Evolutionary conservation across 2,888 invertebrate species (phyloP), one percentile per base, ranked within the genome.

Genomic region (Metopia argyrocephala): DNA sequence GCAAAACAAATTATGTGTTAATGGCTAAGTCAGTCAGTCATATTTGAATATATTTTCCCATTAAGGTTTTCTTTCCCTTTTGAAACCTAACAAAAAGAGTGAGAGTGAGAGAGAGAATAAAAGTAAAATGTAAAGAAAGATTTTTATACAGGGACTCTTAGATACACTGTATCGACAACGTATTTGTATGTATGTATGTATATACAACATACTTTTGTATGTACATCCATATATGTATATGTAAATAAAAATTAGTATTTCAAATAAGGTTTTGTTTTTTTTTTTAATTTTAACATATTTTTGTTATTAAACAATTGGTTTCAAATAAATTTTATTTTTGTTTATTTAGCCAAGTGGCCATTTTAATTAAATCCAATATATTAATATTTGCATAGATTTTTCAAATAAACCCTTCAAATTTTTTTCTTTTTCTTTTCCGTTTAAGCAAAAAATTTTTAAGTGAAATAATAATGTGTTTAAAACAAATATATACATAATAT

Each of bases 351-450:
- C 57, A 68, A 38, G 75, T 75, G 79, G 75, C 38, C 52, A 70
- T 71, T 76, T 66, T 62, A 71, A 76, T 71, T 79, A 79, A 79
- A 75, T 64, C 57, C n/a, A n/a, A n/a, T n/a, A n/a, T n/a, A n/a
- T n/a, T n/a, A n/a, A n/a, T n/a, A n/a, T n/a, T n/a, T n/a, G n/a
- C n/a, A n/a, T n/a, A n/a, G n/a, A n/a, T n/a, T n/a, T n/a, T n/a
- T n/a, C n/a, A n/a, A n/a, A n/a, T n/a, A n/a, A n/a, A n/a, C n/a
- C n/a, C n/a, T n/a, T n/a, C n/a, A n/a, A n/a, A n/a, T n/a, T n/a
- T n/a, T n/a, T n/a, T n/a, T n/a, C n/a, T n/a, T n/a, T n/a, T n/a
- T n/a, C n/a, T n/a, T n/a, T n/a, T n/a, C n/a, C n/a, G n/a, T n/a
- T n/a, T n/a, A n/a, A n/a, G n/a, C n/a, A n/a, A n/a, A n/a, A n/a